These are phyloP conservation scores for Xerus inauris DNA, from an alignment of 2,113 vertebrate genomes.

Conservation along the genomic window DNA sequence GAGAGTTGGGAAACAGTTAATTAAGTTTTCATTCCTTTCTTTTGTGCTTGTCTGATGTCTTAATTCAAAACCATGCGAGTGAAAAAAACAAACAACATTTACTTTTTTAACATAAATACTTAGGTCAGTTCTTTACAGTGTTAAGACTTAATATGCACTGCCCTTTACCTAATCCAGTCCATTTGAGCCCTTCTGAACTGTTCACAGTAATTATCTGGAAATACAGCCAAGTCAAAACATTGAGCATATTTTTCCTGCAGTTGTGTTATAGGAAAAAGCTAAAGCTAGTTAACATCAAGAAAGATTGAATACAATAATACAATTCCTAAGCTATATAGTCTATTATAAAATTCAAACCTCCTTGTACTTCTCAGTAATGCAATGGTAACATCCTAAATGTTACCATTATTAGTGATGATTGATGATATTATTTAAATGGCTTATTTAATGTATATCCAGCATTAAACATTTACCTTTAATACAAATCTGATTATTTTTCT, in stretches of 20 bases:
- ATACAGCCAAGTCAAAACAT: background rate
- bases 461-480: constrained; percentile 55
- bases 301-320: background rate
- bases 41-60: background rate
- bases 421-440: background rate
- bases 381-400: background rate
- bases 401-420: background rate
- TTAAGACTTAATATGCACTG: background rate
- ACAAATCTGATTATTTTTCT: constrained; percentile 11
- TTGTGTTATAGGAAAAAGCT: background rate
- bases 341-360: background rate
- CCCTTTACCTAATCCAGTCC: constrained; percentile 17
- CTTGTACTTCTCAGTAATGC: background rate
- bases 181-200: background rate
- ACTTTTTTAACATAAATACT: background rate
- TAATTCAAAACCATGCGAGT: background rate
- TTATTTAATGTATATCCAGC: background rate
- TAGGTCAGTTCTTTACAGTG: background rate
- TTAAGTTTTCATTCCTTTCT: background rate
- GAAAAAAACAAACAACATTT: constrained; percentile 7
- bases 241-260: background rate
- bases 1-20: constrained; percentile 70
- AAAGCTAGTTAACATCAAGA: background rate
- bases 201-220: constrained; percentile 36
- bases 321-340: background rate